Base-by-base conservation (phyloP, 37 sponge, comb jelly and placozoan species). In the Axinella damicornis region DNA sequence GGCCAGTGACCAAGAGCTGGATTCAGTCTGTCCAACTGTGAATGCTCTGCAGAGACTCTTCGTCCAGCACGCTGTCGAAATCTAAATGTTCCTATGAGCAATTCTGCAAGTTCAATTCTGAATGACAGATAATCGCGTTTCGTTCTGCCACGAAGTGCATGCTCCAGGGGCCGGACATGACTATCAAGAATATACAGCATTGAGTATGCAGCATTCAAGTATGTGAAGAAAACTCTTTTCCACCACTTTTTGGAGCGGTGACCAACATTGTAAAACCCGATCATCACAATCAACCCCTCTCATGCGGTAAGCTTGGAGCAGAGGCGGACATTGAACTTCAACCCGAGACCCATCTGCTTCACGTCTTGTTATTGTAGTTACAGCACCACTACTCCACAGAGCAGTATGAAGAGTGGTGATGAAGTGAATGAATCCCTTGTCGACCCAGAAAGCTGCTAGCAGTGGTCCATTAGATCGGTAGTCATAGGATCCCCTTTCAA, bases 241-340 rank as follows among this genome's bases (percentile, higher is more conserved):
- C 86, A 85, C 78, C 70, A 76, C n/a, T 85, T 85, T 64, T 77
- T 66, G 0, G 70, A 63, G 34, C 78, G 39, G 12, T 78, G 25
- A 1, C 78, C 70, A 54, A 4, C 34, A 85, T 18, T 33, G 83
- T 61, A 53, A 35, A 52, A 30, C 69, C 69, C 17, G 46, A 9
- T 46, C 85, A 1, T 16, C 58, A 76, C 25, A 78, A 65, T 17
- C 85, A 77, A 27, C 77, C 1, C 85, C 81, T 84, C 65, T 77
- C 81, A 40, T 56, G 58, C 25, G 28, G 16, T 84, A 84, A 58
- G 78, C 76, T 27, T 16, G 13, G 13, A 73, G 40, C 1, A 25
- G 36, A 6, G 74, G 85, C 14, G 76, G 85, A 36, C 54, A 32
- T 21, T 65, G 55, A 19, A 84, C 36, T 13, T 27, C 63, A 9